Base-by-base conservation (phyloP, 2,888 invertebrate species). In the Machimus rusticus region DNA sequence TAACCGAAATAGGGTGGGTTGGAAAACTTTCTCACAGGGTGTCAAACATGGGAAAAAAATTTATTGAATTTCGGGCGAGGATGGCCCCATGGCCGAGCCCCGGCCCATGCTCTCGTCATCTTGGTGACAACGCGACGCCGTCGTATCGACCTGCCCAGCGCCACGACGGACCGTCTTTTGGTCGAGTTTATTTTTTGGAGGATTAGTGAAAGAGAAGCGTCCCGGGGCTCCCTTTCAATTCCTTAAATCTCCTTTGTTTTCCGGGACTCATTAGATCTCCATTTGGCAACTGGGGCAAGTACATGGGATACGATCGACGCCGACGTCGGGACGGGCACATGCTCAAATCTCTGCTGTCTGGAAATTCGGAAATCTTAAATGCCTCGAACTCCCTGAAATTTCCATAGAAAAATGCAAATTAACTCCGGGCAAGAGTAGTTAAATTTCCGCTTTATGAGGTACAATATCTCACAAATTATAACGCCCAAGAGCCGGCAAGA, bases 31-130 rank as follows among this genome's bases (percentile, higher is more conserved):
- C 28, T 0, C 39, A 43, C 8, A 43, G 43, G 43, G 78, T 78
- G 78, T 78, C 46, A 46, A 78, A 78, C 31, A 43, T 55, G 55
- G 31, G 55, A 81, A 81, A 81, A 79, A 34, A 81, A 23, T 81
- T 46, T 81, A 81, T 81, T 46, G 81, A 55, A 46, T 81, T 55
- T 55, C 31, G 81, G 78, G 28, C 37, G n/a, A 37, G 39, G 76
- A 34, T 37, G 16, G n/a, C 39, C 39, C 76, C 76, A 76, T 34
- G 76, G 39, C 34, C 76, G 19, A 76, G 19, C 19, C 37, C 34
- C 1, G 8, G 39, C 39, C 76, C 34, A 28, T 19, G 37, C 16
- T 34, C 76, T 37, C 76, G 8, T 39, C 76, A 39, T 76, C n/a
- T 39, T n/a, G 76, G 76, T 76, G 76, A 76, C 76, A 39, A 76